These are phyloP conservation scores for Carcharodon carcharias DNA, from an alignment of 2,797 vertebrate genomes.

Conservation along the genomic window DNA sequence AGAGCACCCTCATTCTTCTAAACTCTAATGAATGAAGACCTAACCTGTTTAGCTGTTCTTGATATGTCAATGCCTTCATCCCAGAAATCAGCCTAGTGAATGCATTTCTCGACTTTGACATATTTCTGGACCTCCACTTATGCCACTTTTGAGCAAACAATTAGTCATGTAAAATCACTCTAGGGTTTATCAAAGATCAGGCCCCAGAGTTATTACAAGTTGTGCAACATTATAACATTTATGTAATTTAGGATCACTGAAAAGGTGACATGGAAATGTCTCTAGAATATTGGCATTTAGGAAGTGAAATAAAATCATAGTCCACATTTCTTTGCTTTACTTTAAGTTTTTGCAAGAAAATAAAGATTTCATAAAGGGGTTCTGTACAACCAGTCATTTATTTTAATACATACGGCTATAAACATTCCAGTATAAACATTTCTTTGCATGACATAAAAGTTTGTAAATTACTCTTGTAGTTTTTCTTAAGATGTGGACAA, in stretches of 20 bases:
- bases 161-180: neutral
- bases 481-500: no score
- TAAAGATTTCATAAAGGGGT: neutral
- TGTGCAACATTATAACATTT: neutral
- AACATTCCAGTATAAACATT: neutral
- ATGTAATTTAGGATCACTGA: neutral
- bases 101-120: neutral
- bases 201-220: neutral
- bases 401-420: neutral
- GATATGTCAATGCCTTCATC: no score
- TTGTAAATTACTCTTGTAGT: neutral
- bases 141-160: neutral
- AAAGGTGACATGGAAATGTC: neutral
- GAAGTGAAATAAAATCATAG: neutral
- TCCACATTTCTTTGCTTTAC: neutral
- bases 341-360: neutral
- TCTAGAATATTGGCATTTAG: neutral
- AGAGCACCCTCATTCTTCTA: no score
- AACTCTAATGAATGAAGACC: no score
- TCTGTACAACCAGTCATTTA: neutral
- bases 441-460: neutral
- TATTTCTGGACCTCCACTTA: neutral
- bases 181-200: neutral
- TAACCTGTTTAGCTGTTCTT: no score
- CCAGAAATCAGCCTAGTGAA: no score